These are phyloP conservation scores for Orthosia gothica DNA, from an alignment of 2,888 invertebrate species.

Conservation along the genomic window DNA sequence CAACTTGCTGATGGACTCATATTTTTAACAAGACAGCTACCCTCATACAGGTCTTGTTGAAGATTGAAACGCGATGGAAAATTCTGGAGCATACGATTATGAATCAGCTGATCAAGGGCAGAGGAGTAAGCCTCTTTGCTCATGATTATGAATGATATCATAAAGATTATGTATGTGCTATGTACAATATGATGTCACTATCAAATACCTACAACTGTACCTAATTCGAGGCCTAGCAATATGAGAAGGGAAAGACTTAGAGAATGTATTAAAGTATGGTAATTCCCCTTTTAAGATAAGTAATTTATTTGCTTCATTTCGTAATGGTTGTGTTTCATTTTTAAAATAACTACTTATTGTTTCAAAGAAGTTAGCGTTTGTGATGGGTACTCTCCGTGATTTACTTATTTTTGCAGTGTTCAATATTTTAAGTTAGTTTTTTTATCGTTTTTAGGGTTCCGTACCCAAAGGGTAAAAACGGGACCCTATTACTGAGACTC, in stretches of 20 bases:
- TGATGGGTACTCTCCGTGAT: not conserved
- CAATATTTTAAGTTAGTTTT: not conserved
- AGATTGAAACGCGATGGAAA: slow-evolving; percentile 18
- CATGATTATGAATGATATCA: slow-evolving; percentile 3
- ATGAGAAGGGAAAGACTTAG: not conserved
- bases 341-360: not conserved
- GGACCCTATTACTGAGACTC: no score
- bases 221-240: not conserved
- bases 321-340: not conserved
- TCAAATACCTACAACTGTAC: slow-evolving; percentile 4
- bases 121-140: not conserved
- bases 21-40: not conserved
- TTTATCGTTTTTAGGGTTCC: no score
- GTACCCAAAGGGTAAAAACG: no score
- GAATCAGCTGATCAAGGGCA: slow-evolving; percentile 38
- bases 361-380: not conserved
- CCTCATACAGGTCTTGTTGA: not conserved
- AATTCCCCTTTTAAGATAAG: not conserved
- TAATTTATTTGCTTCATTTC: not conserved
- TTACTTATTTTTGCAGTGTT: not conserved
- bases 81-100: slow-evolving; percentile 17
- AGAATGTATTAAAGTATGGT: not conserved
- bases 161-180: slow-evolving; percentile 7
- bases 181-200: slow-evolving; percentile 40
- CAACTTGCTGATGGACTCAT: not conserved